Percentiles rank a stretch among this genome's conserved stretches.
These are phyloP conservation scores for Herpailurus yagouaroundi DNA, from an alignment of 2,113 vertebrate species.

Conservation along the genomic window DNA sequence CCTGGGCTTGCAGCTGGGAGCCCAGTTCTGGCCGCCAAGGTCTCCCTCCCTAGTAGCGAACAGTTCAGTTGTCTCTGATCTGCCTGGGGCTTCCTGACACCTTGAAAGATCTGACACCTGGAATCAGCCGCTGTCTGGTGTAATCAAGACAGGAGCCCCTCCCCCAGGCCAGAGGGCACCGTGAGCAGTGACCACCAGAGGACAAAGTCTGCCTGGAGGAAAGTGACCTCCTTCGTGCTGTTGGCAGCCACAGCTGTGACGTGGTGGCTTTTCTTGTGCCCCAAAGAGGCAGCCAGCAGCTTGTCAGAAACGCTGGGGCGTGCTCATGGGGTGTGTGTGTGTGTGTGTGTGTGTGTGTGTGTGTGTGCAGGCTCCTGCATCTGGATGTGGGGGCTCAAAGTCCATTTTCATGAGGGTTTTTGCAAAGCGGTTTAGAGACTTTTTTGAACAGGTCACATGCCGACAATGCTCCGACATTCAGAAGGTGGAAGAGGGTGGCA, in stretches of 20 bases:
- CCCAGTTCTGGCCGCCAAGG: too few species aligned
- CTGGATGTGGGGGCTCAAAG: fast-evolving
- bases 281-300: background rate
- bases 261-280: background rate
- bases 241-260: background rate
- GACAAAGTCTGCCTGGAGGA: background rate
- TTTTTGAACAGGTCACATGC: background rate
- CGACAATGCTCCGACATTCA: background rate
- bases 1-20: too few species aligned
- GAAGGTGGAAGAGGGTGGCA: background rate
- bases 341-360: too few species aligned
- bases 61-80: background rate
- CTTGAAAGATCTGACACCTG: background rate
- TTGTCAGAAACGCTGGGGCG: too few species aligned
- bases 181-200: fast-evolving
- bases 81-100: background rate
- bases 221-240: background rate
- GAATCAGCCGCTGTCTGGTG: background rate
- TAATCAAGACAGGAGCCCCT: background rate
- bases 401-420: background rate
- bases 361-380: background rate
- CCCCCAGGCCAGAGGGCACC: background rate
- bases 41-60: background rate
- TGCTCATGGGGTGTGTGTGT: background rate
- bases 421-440: background rate